Evolutionary conservation across 2,888 invertebrate species (phyloP), one percentile per base, ranked within the genome.

Genomic region (Epinotia nisella): DNA sequence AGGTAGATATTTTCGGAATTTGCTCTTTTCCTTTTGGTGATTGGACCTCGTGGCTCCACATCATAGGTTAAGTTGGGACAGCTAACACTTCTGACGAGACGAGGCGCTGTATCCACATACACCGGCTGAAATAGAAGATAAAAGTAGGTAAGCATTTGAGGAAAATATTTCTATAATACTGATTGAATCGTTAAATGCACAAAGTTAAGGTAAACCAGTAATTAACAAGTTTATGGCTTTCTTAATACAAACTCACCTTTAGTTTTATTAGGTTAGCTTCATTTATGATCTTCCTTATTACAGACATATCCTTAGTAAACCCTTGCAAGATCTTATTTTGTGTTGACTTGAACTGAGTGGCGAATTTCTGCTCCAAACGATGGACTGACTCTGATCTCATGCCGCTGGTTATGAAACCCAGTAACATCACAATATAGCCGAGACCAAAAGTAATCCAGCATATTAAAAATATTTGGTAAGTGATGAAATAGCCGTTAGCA

Each of bases 371-470:
- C 85, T 98, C 97, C 76, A 97, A 89, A 80, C 94, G 94, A 51
- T 95, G 95, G 69, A 98, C 94, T 79, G 95, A 94, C 84, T 97
- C 97, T 78, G 97, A 97, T 76, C 93, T 84, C 95, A 97, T 94
- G 4, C 96, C 97, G 74, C 95, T 95, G 0, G 97, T 96, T 78
- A 98, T 97, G 83, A 97, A 98, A 1, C 97, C 97, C 79, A 98
- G 95, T 60, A 98, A 95, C 98, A 98, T 98, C 29, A 98, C 96
- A 59, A 98, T 95, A 87, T 98, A 98, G 0, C 98, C 98, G 76
- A 98, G 94, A 0, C 98, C 98, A 82, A 98, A 98, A 75, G 98
- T 97, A 69, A 98, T 97, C 98, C 98, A 98, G 35, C 97, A 88
- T 45, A 98, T 95, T 0, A 98, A 94, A 80, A 97, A 97, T 74